A percentile compares a stretch with the other conserved stretches of the same genome.
These are phyloP conservation scores for Cecidostiba fungosa DNA, from an alignment of 2,888 invertebrate species.

Conservation along the genomic window DNA sequence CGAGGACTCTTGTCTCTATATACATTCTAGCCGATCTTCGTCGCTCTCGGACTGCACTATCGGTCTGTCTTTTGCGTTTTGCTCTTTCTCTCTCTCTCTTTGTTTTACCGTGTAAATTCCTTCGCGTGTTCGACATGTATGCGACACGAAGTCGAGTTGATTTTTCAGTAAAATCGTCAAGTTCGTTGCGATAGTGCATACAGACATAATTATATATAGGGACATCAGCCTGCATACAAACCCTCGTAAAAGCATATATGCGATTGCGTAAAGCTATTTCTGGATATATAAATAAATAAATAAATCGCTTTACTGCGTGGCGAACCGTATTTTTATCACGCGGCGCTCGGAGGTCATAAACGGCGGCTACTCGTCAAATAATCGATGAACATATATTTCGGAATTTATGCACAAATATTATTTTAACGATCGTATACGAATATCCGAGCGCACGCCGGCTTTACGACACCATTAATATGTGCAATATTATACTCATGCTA, in stretches of 20 bases:
- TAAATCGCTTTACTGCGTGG: background rate
- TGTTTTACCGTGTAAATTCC: background rate
- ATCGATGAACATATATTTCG: slow-evolving; percentile 7
- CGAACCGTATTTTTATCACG: slow-evolving; percentile 4
- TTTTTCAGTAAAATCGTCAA: too few relatives aligned
- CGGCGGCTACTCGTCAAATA: slow-evolving; percentile 1
- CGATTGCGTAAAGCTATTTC: background rate
- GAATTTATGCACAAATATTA: slow-evolving; percentile 21
- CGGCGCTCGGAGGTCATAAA: background rate
- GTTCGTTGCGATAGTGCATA: too few relatives aligned
- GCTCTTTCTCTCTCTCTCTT: background rate
- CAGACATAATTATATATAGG: too few relatives aligned
- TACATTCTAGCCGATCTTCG: background rate
- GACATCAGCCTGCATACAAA: too few relatives aligned
- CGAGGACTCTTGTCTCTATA: background rate
- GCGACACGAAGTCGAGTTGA: too few relatives aligned
- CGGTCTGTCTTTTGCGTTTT: background rate
- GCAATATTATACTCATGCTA: background rate
- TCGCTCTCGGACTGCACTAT: background rate
- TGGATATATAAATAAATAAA: background rate
- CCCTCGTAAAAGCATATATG: background rate
- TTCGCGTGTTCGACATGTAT: too few relatives aligned
- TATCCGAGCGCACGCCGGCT: background rate
- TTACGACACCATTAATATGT: background rate
- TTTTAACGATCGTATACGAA: slow-evolving; percentile 4